Conservation (phyloP, 1,140 invertebrate species). For the Holcopasites calliopsidis region DNA sequence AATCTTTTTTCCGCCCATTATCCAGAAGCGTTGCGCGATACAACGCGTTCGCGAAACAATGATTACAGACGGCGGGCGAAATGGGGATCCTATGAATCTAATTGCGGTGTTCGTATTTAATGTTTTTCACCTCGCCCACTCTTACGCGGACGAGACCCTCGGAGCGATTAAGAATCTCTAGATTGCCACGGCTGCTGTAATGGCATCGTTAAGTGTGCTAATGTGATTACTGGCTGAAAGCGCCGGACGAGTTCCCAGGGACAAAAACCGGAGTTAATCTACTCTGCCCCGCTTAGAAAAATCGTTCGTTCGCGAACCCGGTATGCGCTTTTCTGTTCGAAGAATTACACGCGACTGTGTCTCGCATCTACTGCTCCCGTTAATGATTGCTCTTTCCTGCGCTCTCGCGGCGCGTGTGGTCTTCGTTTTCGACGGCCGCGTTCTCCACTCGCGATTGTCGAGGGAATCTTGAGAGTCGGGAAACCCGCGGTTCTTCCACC, state of each 20-base stretch:
- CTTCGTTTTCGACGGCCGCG: too few species aligned
- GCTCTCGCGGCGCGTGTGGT: too few species aligned
- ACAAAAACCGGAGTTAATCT: constrained; percentile 58
- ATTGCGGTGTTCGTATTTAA: constrained; percentile 56
- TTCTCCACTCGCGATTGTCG: too few species aligned
- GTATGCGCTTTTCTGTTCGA: constrained; percentile 9
- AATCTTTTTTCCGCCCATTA: background rate
- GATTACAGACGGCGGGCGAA: constrained; percentile 12
- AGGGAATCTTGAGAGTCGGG: background rate
- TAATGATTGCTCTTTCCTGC: constrained; percentile 8
- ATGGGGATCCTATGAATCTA: constrained; percentile 54
- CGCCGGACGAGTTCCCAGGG: constrained; percentile 39
- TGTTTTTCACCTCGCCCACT: constrained; percentile 40
- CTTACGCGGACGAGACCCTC: constrained; percentile 8
- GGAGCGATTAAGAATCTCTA: constrained; percentile 59
- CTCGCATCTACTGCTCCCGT: too few species aligned
- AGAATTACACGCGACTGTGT: constrained; percentile 13
- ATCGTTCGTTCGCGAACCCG: background rate
- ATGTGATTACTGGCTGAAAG: constrained; percentile 64
- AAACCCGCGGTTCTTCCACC: background rate
- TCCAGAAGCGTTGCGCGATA: constrained; percentile 1
- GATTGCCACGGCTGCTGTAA: constrained; percentile 52
- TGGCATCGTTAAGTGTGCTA: constrained; percentile 62
- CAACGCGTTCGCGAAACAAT: constrained; percentile 34
- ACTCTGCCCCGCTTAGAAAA: constrained; percentile 26